Evolutionary conservation across 2,113 vertebrate species (phyloP), one percentile per base, ranked within the genome.

Genomic region (Sturnus vulgaris): DNA sequence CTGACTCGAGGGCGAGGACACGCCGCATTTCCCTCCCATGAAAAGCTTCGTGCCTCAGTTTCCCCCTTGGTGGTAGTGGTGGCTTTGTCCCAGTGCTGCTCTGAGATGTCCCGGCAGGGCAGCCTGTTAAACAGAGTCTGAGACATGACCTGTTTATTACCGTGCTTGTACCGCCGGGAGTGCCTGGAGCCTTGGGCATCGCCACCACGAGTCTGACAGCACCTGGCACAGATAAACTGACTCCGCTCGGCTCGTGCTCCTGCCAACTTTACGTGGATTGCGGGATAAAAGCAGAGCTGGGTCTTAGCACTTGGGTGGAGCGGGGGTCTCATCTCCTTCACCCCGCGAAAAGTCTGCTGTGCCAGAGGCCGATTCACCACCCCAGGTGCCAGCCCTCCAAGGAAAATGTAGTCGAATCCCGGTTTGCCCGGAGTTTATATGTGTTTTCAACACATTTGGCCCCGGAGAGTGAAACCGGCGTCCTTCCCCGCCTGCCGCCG

Each of bases 121-220:
- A 82, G 30, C 15, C 53, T 37, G 15, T 40, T 31, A n/a, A 88
- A 63, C 11, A 40, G 63, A 40, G 39, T 47, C 31, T 69, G 52
- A 46, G 33, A 3, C 15, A 14, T 1, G 15, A 40, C 42, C 19
- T 30, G 35, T 19, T 55, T 12, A 18, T 18, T 18, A 37, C 42
- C 7, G 31, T 7, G 2, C n/a, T 78, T 4, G 7, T 47, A 12
- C 30, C 0, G 1, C 42, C 3, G 2, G 59, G 39, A 88, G 53
- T 64, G 5, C 4, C 9, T 2, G 52, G 42, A 69, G 39, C 46
- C 25, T 47, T 16, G 63, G 76, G 42, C 69, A 42, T 11, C 1
- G 4, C 72, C 82, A 25, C 19, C 33, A 33, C 7, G 4, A 28
- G 65, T 5, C 31, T 52, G 76, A 61, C 77, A 30, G 65, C 75